Evolutionary conservation across 2,888 invertebrate species (phyloP).

Genomic region (Trilocha varians): DNA sequence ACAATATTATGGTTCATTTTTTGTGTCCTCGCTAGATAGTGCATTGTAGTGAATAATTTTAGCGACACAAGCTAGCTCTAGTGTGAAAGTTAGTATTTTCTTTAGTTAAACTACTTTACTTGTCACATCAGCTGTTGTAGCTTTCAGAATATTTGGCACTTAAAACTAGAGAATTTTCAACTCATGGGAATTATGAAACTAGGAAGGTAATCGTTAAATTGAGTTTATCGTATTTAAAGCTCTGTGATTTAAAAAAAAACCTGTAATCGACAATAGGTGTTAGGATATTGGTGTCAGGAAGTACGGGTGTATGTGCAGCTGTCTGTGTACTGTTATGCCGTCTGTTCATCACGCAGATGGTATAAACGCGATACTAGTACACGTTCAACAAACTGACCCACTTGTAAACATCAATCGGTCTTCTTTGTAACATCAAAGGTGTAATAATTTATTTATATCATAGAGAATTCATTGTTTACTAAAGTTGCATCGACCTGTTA

Average conservation of each 20-base stretch:
- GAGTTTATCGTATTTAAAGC: conserved; percentile 6
- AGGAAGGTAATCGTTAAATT: too few relatives aligned
- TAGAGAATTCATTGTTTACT: conserved; percentile 18
- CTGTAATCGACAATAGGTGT: conserved; percentile 53
- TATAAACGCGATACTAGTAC: conserved; percentile 3
- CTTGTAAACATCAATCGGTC: conserved; percentile 16
- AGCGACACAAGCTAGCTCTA: too few relatives aligned
- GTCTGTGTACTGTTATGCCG: conserved; percentile 15
- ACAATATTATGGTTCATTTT: too few relatives aligned
- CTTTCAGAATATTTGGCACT: too few relatives aligned
- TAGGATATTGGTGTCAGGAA: conserved; percentile 48
- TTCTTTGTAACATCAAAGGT: conserved; percentile 15
- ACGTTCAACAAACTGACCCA: conserved; percentile 10
- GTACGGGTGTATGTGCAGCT: conserved; percentile 51
- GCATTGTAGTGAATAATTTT: too few relatives aligned
- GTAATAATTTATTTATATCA: conserved; percentile 16
- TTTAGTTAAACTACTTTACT: too few relatives aligned
- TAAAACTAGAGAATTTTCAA: too few relatives aligned
- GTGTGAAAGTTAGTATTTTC: too few relatives aligned
- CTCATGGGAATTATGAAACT: too few relatives aligned
- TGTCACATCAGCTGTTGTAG: too few relatives aligned
- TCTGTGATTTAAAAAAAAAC: conserved; percentile 35
- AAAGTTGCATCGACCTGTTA: too few relatives aligned
- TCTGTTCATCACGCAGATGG: conserved; percentile 7
- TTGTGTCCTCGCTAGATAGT: too few relatives aligned